A percentile compares a stretch with the other conserved stretches of the same genome.
These are phyloP conservation scores for Poicephalus meyeri DNA, from an alignment of 2,113 vertebrate genomes.

Conservation along the genomic window DNA sequence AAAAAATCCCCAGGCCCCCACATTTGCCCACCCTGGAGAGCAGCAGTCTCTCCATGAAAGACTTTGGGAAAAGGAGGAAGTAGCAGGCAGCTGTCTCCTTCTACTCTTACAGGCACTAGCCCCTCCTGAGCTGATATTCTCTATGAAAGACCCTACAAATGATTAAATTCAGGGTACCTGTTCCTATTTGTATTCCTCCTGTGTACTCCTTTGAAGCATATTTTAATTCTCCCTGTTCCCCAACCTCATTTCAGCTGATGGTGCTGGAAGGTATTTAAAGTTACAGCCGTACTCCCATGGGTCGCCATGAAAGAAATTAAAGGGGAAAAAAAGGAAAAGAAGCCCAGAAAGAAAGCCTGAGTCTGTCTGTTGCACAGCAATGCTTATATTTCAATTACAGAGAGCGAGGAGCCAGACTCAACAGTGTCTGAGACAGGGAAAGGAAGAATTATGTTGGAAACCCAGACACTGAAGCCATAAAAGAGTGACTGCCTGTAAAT, in stretches of 20 bases:
- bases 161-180: constrained; percentile 20
- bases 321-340: neutral
- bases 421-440: neutral
- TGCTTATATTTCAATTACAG: constrained; percentile 29
- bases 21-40: neutral
- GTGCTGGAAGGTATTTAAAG: constrained; percentile 57
- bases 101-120: neutral
- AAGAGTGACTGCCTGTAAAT: constrained; percentile 20
- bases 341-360: neutral
- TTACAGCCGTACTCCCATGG: neutral
- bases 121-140: neutral
- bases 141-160: neutral
- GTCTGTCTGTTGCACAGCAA: neutral
- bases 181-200: constrained; percentile 32
- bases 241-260: constrained; percentile 12
- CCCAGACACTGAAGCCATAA: constrained; percentile 57
- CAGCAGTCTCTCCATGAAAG: neutral
- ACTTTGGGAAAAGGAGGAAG: neutral
- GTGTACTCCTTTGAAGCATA: neutral
- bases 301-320: constrained; percentile 29
- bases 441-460: constrained; percentile 63
- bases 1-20: neutral
- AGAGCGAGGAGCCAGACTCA: constrained; percentile 20
- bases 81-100: neutral
- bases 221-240: constrained; percentile 50